Evolutionary conservation across 2,113 vertebrate species (phyloP).

Genomic region (Turnix velox): DNA sequence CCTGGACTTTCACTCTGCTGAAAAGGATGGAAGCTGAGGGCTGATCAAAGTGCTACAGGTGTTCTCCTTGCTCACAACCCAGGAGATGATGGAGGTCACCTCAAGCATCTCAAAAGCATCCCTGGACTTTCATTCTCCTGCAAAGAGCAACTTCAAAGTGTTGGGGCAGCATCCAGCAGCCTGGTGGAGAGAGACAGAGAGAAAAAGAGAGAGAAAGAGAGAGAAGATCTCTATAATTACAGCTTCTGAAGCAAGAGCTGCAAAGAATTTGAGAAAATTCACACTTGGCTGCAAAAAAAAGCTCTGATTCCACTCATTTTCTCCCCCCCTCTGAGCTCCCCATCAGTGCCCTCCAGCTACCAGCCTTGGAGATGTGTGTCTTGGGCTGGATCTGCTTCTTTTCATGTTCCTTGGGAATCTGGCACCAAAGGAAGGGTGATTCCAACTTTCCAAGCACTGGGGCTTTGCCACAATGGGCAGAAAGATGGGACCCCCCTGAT

Average conservation of each 20-base stretch:
- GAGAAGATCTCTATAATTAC: background rate
- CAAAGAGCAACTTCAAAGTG: background rate
- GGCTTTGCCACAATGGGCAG: background rate
- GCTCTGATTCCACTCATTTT: background rate
- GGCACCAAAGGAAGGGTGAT: constrained; percentile 27
- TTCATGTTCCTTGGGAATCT: constrained; percentile 62
- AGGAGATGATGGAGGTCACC: background rate
- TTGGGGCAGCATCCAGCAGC: background rate
- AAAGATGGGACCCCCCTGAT: background rate
- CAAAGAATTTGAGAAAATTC: constrained; percentile 14
- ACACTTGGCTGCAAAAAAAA: background rate
- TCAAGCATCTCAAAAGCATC: background rate
- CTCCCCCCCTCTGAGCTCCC: background rate
- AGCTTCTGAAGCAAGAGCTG: background rate
- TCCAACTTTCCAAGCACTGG: background rate
- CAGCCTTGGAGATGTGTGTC: background rate
- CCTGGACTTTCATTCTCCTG: background rate
- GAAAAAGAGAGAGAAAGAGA: background rate
- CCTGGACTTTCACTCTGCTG: background rate
- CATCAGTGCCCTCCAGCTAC: background rate
- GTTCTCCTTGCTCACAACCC: background rate
- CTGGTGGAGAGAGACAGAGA: background rate
- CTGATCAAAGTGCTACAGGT: no score
- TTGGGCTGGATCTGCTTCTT: constrained; percentile 5
- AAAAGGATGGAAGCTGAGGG: no score